A percentile compares a stretch with the other conserved stretches of the same genome.
phyloP scores from a whole-genome alignment of 2,113 vertebrate species.

The Helogale parvula region DNA sequence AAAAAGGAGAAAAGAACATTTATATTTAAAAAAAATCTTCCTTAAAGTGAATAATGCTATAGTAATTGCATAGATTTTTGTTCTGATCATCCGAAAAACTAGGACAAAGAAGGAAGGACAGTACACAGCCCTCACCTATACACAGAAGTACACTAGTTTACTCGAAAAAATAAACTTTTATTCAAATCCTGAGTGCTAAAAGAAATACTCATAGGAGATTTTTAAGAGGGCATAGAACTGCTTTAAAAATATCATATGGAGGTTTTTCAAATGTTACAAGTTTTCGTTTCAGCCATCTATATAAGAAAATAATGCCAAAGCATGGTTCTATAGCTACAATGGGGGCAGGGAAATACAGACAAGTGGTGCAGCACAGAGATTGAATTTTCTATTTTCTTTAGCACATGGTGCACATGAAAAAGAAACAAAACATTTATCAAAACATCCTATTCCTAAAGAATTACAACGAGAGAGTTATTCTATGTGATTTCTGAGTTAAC shows the following conservation, averaged over 20 bases:
- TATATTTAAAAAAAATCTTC: not conserved
- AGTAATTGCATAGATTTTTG: not conserved
- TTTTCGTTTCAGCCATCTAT: not conserved
- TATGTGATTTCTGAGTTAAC: not conserved
- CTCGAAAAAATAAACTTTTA: not conserved
- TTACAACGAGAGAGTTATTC: not conserved
- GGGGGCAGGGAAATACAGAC: not conserved
- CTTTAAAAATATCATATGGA: not conserved
- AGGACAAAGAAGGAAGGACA: not conserved
- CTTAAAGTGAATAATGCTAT: not conserved
- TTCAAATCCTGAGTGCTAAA: not conserved
- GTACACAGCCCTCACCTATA: not conserved
- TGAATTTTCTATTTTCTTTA: not conserved
- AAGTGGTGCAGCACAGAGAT: not conserved
- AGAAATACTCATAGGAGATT: not conserved
- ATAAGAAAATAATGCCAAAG: not conserved
- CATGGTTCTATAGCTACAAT: not conserved
- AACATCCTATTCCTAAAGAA: not conserved
- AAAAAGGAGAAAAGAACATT: not conserved
- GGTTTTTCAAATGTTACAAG: not conserved
- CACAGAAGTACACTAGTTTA: not conserved
- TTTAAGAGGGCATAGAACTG: not conserved
- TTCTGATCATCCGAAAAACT: not conserved
- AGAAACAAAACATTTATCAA: not conserved
- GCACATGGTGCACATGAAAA: not conserved